Conservation (phyloP, 2,888 invertebrate species). For the Parnassius mnemosyne region DNA sequence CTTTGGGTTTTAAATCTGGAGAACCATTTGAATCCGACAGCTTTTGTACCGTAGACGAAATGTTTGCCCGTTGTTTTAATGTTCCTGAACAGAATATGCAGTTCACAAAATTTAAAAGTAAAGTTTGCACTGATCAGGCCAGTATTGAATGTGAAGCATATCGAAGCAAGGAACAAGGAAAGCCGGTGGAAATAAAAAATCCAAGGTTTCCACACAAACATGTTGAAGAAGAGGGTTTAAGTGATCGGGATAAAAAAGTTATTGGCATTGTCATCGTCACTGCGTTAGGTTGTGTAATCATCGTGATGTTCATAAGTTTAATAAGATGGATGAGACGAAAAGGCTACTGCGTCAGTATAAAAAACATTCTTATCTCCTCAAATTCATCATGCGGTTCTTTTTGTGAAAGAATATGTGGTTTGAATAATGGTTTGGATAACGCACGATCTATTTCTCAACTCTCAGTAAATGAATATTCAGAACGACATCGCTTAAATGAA, state of each 20-base stretch:
- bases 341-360: conserved; percentile 74
- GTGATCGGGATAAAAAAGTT: conserved; percentile 62
- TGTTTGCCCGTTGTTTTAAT: conserved; percentile 83
- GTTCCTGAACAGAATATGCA: conserved; percentile 82
- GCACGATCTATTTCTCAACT: conserved; percentile 81
- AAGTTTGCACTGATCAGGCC: conserved; percentile 77
- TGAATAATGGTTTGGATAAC: conserved; percentile 75
- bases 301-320: conserved; percentile 77
- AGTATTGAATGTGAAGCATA: conserved; percentile 81
- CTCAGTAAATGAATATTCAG: conserved; percentile 83
- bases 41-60: conserved; percentile 81
- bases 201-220: conserved; percentile 70
- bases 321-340: conserved; percentile 80
- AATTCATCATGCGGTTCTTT: conserved; percentile 58
- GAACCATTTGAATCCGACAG: conserved; percentile 75
- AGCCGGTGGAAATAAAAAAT: conserved; percentile 63
- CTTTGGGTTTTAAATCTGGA: conserved; percentile 61
- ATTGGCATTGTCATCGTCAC: conserved; percentile 77
- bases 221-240: conserved; percentile 41
- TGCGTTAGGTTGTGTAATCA: conserved; percentile 71
- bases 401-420: conserved; percentile 62
- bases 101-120: conserved; percentile 81
- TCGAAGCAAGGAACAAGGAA: conserved; percentile 51
- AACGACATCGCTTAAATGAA: conserved; percentile 80
- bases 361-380: conserved; percentile 60